Evolutionary conservation across 2,888 invertebrate species (phyloP).

Genomic region (Cheilosia scutellata): DNA sequence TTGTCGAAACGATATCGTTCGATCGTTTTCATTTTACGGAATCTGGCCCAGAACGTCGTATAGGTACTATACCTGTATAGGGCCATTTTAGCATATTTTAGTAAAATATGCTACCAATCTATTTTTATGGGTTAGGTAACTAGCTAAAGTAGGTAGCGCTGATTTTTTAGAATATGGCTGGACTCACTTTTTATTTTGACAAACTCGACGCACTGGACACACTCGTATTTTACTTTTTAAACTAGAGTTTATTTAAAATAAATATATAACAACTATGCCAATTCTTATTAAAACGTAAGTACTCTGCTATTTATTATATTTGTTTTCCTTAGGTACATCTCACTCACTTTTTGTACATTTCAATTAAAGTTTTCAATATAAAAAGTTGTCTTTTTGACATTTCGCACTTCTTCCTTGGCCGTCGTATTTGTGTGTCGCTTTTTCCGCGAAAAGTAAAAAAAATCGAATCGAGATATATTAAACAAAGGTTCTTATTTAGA

Average conservation of each 20-base stretch:
- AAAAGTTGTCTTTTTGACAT: constrained; percentile 1
- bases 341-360: neutral
- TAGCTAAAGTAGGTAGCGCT: no score
- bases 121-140: no score
- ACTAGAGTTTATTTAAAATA: neutral
- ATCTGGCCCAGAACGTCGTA: no score
- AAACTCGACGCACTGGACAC: neutral
- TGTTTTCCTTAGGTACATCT: neutral
- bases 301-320: neutral
- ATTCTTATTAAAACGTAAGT: constrained; percentile 65
- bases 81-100: no score
- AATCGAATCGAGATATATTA: neutral
- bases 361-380: neutral
- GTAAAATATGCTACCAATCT: no score
- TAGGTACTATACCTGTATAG: no score
- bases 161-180: neutral
- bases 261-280: constrained; percentile 34
- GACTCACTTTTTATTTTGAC: neutral
- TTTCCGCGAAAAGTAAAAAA: neutral
- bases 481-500: neutral
- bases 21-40: no score
- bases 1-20: no score
- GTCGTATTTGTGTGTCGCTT: neutral
- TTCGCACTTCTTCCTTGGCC: neutral
- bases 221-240: neutral